Conservation (phyloP, 1,140 invertebrate species). For the Diabrotica virgifera region DNA sequence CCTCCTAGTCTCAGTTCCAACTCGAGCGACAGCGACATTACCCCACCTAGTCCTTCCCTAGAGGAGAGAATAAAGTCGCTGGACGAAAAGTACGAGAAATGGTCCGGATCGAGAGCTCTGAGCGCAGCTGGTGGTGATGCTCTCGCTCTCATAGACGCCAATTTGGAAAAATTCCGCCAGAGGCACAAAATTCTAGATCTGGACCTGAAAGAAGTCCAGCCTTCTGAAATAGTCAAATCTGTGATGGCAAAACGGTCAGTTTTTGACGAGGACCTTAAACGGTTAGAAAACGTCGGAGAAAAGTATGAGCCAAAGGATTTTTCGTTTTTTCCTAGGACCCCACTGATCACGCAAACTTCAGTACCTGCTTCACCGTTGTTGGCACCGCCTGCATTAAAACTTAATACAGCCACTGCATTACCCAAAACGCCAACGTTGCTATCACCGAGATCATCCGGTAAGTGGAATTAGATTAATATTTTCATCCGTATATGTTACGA, state of each 20-base stretch:
- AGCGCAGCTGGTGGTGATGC: conserved; percentile 58
- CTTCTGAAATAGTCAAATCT: conserved; percentile 91
- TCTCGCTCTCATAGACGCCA: conserved; percentile 57
- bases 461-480: conserved; percentile 5
- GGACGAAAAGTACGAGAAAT: conserved; percentile 90
- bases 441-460: conserved; percentile 42
- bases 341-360: conserved; percentile 23
- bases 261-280: conserved; percentile 92
- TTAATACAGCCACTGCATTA: conserved; percentile 26
- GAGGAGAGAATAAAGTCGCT: conserved; percentile 82
- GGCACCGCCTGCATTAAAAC: conserved; percentile 30
- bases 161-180: conserved; percentile 55
- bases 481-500: no score
- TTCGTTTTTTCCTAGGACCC: conserved; percentile 42
- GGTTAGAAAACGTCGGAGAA: conserved; percentile 84
- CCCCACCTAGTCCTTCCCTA: conserved; percentile 63
- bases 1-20: conserved; percentile 58
- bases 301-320: conserved; percentile 78
- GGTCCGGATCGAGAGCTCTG: conserved; percentile 67
- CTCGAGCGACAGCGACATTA: conserved; percentile 57
- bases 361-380: conserved; percentile 26
- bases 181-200: conserved; percentile 60
- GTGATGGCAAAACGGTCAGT: conserved; percentile 88
- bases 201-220: conserved; percentile 67
- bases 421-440: conserved; percentile 40